Evolutionary conservation across 2,888 invertebrate species (phyloP).

Genomic region (Mesorhabditis sp.): DNA sequence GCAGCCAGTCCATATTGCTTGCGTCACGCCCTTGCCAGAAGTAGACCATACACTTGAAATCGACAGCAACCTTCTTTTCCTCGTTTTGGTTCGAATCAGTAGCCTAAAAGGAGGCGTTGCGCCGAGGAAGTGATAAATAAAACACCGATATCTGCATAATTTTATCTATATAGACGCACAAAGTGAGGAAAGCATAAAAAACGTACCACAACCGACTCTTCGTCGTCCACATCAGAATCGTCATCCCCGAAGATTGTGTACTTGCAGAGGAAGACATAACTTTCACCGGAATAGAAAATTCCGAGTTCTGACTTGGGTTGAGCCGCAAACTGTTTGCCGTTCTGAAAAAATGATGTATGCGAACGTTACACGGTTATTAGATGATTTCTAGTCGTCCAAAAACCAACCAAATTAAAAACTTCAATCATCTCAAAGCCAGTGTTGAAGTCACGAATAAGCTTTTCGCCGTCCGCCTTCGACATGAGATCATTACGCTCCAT

Average conservation of each 20-base stretch:
- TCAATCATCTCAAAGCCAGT: constrained; percentile 97
- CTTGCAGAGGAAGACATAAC: constrained; percentile 94
- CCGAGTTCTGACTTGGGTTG: constrained; percentile 88
- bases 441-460: constrained; percentile 76
- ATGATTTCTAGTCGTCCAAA: constrained; percentile 3
- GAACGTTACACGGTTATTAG: background rate
- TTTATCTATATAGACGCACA: background rate
- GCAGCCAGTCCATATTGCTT: constrained; percentile 98
- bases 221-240: background rate
- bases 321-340: constrained; percentile 92
- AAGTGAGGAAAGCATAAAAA: background rate
- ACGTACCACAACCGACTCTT: background rate
- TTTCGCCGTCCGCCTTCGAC: constrained; percentile 59
- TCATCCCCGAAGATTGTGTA: constrained; percentile 60
- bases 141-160: background rate
- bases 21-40: constrained; percentile 98
- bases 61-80: constrained; percentile 32
- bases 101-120: background rate
- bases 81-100: constrained; percentile 16
- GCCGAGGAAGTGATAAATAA: too few species aligned
- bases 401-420: constrained; percentile 75
- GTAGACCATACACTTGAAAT: constrained; percentile 90
- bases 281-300: constrained; percentile 85
- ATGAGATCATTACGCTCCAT: constrained; percentile 87
- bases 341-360: constrained; percentile 60